phyloP scores from a whole-genome alignment of 1,140 invertebrate species.

The Drosophila ironensis region DNA sequence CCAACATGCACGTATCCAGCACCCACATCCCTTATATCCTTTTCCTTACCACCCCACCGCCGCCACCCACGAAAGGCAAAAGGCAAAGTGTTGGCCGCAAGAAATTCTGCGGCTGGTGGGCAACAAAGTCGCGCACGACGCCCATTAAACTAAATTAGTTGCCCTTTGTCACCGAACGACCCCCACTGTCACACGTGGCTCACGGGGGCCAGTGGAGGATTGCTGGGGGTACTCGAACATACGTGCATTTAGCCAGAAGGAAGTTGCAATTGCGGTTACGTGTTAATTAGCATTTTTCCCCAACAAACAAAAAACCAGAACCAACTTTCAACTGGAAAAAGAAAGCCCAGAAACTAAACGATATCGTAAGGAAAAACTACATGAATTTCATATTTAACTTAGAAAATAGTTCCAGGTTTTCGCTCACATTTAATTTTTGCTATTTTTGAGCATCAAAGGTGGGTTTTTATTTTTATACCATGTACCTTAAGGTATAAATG shows the following conservation, averaged over 20 bases:
- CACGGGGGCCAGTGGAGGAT: not conserved
- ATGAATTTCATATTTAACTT: too few species aligned
- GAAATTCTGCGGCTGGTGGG: slow-evolving; percentile 67
- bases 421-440: too few species aligned
- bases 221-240: slow-evolving; percentile 6
- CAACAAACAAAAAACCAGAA: not conserved
- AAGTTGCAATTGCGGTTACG: slow-evolving; percentile 72
- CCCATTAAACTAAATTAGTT: slow-evolving; percentile 78
- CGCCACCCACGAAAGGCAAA: not conserved
- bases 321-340: not conserved
- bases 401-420: too few species aligned
- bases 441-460: too few species aligned
- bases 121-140: slow-evolving; percentile 65
- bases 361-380: not conserved
- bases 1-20: not conserved
- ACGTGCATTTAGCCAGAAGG: slow-evolving; percentile 68
- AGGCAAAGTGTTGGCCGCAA: slow-evolving; percentile 51
- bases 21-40: not conserved
- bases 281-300: slow-evolving; percentile 70
- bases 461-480: too few species aligned
- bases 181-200: slow-evolving; percentile 45
- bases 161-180: slow-evolving; percentile 73
- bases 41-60: not conserved
- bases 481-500: too few species aligned
- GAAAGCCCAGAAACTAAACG: not conserved